Evolutionary conservation across 1,140 invertebrate species (phyloP).

Genomic region (Plutomurus gul): DNA sequence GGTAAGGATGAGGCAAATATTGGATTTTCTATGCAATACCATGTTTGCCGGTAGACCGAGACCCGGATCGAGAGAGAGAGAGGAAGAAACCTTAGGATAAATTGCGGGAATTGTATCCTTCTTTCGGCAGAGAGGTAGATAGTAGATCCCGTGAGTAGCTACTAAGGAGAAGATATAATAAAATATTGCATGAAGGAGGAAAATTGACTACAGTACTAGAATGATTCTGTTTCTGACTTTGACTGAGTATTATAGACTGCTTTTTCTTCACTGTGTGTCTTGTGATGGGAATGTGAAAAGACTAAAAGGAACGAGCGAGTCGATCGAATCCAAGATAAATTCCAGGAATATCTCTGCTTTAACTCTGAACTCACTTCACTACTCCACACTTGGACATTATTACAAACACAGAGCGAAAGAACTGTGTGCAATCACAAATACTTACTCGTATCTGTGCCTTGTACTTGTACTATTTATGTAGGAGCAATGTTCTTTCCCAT

Average conservation of each 20-base stretch:
- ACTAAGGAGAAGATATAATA: background rate
- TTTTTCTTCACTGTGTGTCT: background rate
- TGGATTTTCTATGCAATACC: too few species aligned
- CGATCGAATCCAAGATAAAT: constrained; percentile 22
- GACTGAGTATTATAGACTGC: background rate
- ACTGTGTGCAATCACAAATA: background rate
- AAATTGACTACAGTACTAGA: background rate
- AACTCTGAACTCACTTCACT: background rate
- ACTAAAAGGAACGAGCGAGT: background rate
- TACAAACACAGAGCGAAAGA: background rate
- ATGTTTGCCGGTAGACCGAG: too few species aligned
- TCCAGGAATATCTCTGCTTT: background rate
- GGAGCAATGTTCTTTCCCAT: too few species aligned
- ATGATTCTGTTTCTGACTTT: background rate
- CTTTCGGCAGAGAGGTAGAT: background rate
- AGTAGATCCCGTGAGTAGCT: background rate
- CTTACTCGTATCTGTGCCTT: too few species aligned
- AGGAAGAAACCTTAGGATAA: too few species aligned
- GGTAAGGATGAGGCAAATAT: too few species aligned
- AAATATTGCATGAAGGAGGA: background rate
- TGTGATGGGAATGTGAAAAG: constrained; percentile 13
- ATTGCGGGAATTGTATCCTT: too few species aligned
- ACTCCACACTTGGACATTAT: too few species aligned
- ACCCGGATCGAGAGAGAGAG: too few species aligned
- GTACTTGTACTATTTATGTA: too few species aligned